Evolutionary conservation across 2,113 vertebrate species (phyloP), one percentile per base, ranked within the genome.

Genomic region (Agelaius phoeniceus): DNA sequence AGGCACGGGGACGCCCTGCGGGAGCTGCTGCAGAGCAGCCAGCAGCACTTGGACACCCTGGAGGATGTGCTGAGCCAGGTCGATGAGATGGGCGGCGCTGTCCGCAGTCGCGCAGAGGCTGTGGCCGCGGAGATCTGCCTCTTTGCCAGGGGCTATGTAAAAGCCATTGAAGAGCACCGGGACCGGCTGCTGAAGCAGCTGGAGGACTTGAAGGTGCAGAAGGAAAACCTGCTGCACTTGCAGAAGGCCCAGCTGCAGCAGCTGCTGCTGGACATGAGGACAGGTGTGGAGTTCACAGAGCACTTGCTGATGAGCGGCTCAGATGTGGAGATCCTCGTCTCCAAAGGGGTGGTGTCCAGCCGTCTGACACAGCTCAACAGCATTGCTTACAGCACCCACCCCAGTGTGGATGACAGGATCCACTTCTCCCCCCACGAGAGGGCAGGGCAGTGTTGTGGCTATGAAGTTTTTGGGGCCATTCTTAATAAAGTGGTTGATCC

Each of bases 161-260:
- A 80, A 13, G 98, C 98, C 0, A 97, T 99, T 24, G 98, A 98
- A 75, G 95, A 98, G 33, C 99, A 99, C 94, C 98, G 97, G 65
- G 86, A 98, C 74, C 97, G 87, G 48, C 97, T 99, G 91, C 98
- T 99, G 82, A 98, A 92, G 49, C 98, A 98, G 65, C 97, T 99
- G 95, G 98, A 99, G 77, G 98, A 98, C 71, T 87, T 99, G 48
- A 97, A 97, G 9, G 62, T 97, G 43, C 98, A 98, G 31, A 98
- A 98, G 85, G 98, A 98, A 82, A 99, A 98, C 82, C 97, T 98
- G 65, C 96, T 99, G 75, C 98, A 98, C 90, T 97, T 99, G 95
- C 99, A 99, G 96, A 98, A 97, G 90, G 98, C 97, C 0, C 99
- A 99, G 97, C 97, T 99, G 95, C 98, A 98, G 74, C 99, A 99